Evolutionary conservation across 1,140 invertebrate species (phyloP).

Genomic region (Marisa cornuarietis): DNA sequence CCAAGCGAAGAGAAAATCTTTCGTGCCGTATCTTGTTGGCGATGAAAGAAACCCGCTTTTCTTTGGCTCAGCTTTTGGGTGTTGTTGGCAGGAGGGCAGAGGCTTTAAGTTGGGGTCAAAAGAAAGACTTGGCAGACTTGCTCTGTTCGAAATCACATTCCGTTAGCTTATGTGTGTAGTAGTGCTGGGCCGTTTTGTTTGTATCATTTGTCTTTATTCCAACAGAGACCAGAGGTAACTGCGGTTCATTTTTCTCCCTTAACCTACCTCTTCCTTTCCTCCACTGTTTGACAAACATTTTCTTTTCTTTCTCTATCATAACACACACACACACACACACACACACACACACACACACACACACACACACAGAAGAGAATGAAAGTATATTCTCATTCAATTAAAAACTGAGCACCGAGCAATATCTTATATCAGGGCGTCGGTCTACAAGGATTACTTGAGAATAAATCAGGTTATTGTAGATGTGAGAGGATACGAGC

Average conservation of each 20-base stretch:
- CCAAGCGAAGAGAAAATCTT: background rate
- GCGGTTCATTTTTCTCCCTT: background rate
- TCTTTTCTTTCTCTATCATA: background rate
- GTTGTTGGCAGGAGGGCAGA: no score
- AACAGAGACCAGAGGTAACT: background rate
- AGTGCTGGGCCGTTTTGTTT: background rate
- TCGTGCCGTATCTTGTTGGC: background rate
- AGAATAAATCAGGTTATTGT: no score
- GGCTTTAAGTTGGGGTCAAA: no score
- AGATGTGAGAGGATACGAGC: no score
- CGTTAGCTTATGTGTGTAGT: background rate
- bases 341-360: slow-evolving; percentile 4
- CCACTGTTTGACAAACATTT: background rate
- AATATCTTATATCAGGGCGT: no score
- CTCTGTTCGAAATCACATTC: background rate
- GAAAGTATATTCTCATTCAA: no score
- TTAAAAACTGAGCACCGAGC: no score
- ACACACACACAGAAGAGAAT: background rate
- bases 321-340: slow-evolving; percentile 7
- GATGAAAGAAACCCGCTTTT: background rate
- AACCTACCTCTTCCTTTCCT: background rate
- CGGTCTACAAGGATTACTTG: no score
- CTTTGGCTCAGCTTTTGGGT: no score
- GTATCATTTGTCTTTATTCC: background rate
- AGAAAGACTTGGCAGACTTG: background rate